Evolutionary conservation across 2,113 vertebrate genomes (phyloP).

Genomic region (Chaetodon auriga): DNA sequence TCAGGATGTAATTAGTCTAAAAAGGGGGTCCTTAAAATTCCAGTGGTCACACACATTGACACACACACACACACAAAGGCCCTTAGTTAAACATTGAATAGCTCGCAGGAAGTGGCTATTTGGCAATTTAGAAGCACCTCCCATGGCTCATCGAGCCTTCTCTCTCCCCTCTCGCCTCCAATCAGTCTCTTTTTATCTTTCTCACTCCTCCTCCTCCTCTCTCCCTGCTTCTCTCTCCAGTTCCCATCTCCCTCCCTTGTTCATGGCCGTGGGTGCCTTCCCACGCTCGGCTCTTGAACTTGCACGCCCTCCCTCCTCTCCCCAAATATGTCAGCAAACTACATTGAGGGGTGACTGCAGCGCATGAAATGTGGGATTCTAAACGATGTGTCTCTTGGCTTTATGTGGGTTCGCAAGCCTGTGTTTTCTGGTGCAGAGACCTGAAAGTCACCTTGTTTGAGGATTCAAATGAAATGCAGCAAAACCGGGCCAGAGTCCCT

Average conservation of each 20-base stretch:
- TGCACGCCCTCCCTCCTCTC: conserved; percentile 45
- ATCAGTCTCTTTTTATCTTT: conserved; percentile 65
- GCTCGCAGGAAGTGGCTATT: conserved; percentile 78
- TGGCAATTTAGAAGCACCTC: conserved; percentile 76
- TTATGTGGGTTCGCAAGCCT: not conserved
- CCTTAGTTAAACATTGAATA: conserved; percentile 76
- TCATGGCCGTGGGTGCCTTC: conserved; percentile 73
- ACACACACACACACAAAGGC: conserved; percentile 77
- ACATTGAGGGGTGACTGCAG: conserved; percentile 36
- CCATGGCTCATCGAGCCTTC: conserved; percentile 69
- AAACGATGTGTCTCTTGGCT: conserved; percentile 28
- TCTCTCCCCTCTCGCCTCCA: conserved; percentile 60
- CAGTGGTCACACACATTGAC: conserved; percentile 68
- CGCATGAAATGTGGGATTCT: conserved; percentile 45
- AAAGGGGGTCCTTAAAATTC: conserved; percentile 78
- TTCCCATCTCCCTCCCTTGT: conserved; percentile 63
- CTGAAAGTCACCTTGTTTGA: conserved; percentile 68
- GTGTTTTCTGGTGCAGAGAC: conserved; percentile 58
- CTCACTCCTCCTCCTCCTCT: conserved; percentile 48
- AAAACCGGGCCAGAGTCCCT: conserved; percentile 56
- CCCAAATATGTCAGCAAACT: conserved; percentile 53
- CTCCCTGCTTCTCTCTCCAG: conserved; percentile 40
- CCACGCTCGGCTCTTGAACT: conserved; percentile 80
- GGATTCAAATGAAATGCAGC: conserved; percentile 60
- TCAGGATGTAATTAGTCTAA: conserved; percentile 76